Base-by-base conservation (phyloP, 2,888 invertebrate genomes). In the Drosophila prostipennis region DNA sequence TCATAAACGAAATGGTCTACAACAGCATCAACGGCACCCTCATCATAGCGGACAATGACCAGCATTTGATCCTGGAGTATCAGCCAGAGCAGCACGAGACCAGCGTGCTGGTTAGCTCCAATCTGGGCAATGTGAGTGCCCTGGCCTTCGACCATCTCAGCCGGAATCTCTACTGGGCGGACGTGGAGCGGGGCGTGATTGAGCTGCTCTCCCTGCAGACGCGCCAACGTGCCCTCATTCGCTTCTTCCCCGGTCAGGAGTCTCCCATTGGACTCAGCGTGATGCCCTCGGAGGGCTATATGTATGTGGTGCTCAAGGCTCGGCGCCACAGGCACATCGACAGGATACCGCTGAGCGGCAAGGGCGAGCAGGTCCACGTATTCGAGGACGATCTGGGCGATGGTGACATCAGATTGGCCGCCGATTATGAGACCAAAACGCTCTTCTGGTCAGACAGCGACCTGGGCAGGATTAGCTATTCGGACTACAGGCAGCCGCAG, bases 91-190 rank as follows among this genome's bases (percentile, higher is more conserved):
- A 34, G 6, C 43, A 23, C 11, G 34, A 53, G 34, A 26, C 32
- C 11, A 60, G 1, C 29, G 42, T 75, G 1, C 77, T 94, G 2
- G 84, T 93, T 0, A 85, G 90, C 2, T 82, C 91, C 13, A 92
- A 93, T 43, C 73, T 94, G 48, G 93, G 93, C 26, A 90, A 91
- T 49, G 89, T 95, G 0, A 92, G 92, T 52, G 94, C 93, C 6
- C 91, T 96, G 92, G 94, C 94, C 75, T 94, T 94, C 77, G 97
- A 97, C 92, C 93, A 94, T 77, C 92, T 94, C 8, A 94, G 95
- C 0, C 95, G 96, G 69, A 95, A 95, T 75, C 91, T 97, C 0
- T 97, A 96, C 90, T 94, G 96, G 92, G 92, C 95, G 61, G 96
- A 97, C 89, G 92, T 93, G 0, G 93, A 93, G 0, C 93, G 93